A percentile compares a stretch with the other conserved stretches of the same genome.
Evolutionary conservation across 2,113 vertebrate species (phyloP).

Genomic region (Uropsilus gracilis): DNA sequence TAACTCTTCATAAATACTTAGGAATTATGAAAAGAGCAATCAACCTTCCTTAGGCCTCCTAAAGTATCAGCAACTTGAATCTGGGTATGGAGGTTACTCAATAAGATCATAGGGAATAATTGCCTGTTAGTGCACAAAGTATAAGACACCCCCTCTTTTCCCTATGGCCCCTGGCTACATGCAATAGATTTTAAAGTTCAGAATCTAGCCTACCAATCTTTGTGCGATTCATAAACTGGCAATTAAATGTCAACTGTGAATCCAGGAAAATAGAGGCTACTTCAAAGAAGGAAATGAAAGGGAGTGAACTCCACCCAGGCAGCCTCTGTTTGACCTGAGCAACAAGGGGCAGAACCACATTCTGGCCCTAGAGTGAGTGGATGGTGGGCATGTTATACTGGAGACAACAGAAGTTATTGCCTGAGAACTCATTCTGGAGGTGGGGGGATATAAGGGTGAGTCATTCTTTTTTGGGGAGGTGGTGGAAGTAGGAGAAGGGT

Average conservation of each 20-base stretch:
- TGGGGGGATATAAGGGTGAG: not conserved
- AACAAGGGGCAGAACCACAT: not conserved
- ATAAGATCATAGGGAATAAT: constrained; percentile 69
- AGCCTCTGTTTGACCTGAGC: constrained; percentile 16
- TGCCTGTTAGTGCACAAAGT: constrained; percentile 60
- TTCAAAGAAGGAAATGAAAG: constrained; percentile 66
- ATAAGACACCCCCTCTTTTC: constrained; percentile 70
- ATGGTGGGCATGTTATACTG: not conserved
- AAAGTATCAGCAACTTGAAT: constrained; percentile 62
- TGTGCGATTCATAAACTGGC: constrained; percentile 54
- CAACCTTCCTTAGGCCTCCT: constrained; percentile 29
- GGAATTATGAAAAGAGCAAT: constrained; percentile 20
- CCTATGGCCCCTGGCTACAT: constrained; percentile 64
- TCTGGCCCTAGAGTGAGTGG: not conserved
- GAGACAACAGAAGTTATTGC: not conserved
- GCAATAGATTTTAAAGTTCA: constrained; percentile 64
- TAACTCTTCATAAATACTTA: constrained; percentile 45
- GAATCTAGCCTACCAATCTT: constrained; percentile 48
- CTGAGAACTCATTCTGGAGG: constrained; percentile 30
- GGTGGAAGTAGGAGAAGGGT: not conserved
- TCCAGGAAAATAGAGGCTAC: constrained; percentile 60
- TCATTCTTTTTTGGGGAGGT: not conserved
- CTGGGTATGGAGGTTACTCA: constrained; percentile 54
- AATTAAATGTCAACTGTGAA: constrained; percentile 68
- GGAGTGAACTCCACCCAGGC: constrained; percentile 3